These are phyloP conservation scores for Manduca sexta DNA, from an alignment of 1,140 invertebrate genomes.

Conservation along the genomic window DNA sequence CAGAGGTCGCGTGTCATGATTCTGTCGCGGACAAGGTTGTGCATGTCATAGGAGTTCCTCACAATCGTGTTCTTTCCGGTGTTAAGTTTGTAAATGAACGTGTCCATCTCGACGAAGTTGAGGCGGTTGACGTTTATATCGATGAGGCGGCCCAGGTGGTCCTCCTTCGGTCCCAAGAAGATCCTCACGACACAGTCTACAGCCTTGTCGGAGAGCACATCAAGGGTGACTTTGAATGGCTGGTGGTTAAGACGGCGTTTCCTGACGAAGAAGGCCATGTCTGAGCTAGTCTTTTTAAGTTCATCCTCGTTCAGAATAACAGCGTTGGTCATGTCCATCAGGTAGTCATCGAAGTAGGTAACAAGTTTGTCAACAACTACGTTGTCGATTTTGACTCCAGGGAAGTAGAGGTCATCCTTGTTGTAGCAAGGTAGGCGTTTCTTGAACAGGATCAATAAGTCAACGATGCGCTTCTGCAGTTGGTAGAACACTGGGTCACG, in stretches of 20 bases:
- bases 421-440: constrained; percentile 76
- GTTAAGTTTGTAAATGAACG: constrained; percentile 72
- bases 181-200: constrained; percentile 75
- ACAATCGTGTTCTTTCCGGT: constrained; percentile 74
- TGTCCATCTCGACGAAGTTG: constrained; percentile 75
- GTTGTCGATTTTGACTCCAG: constrained; percentile 74
- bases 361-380: constrained; percentile 72
- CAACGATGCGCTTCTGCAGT: constrained; percentile 76
- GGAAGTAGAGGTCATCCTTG: constrained; percentile 75
- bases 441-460: constrained; percentile 75
- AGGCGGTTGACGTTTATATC: constrained; percentile 68
- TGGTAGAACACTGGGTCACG: constrained; percentile 81
- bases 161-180: constrained; percentile 81
- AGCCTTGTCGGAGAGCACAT: constrained; percentile 73
- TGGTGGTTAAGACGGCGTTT: constrained; percentile 77
- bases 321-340: constrained; percentile 73
- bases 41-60: constrained; percentile 72
- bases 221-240: constrained; percentile 77
- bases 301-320: constrained; percentile 55
- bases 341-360: constrained; percentile 75
- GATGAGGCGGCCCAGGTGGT: constrained; percentile 67
- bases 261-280: constrained; percentile 71
- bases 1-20: constrained; percentile 62
- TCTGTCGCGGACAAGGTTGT: constrained; percentile 63
- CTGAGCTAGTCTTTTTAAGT: constrained; percentile 46